Evolutionary conservation across 2,888 invertebrate genomes (phyloP).

Genomic region (Phengaris arion): DNA sequence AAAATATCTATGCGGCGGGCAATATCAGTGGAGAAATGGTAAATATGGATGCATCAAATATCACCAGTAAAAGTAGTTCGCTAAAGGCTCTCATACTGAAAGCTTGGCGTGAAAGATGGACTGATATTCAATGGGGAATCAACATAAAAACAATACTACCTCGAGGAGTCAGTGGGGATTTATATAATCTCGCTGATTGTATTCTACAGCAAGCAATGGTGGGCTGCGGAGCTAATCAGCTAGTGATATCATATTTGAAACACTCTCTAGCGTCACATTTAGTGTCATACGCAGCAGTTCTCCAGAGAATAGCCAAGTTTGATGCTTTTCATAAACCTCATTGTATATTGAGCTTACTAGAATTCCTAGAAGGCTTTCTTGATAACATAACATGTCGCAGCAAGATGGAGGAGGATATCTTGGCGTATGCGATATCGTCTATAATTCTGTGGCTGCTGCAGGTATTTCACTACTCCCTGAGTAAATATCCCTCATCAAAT

Average conservation of each 20-base stretch:
- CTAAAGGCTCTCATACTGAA: slow-evolving; percentile 88
- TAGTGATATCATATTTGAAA: slow-evolving; percentile 94
- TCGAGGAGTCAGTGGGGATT: slow-evolving; percentile 94
- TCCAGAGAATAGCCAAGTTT: slow-evolving; percentile 93
- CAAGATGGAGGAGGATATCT: slow-evolving; percentile 91
- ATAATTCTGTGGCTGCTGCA: slow-evolving; percentile 90
- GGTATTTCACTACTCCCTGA: slow-evolving; percentile 81
- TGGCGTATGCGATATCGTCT: slow-evolving; percentile 90
- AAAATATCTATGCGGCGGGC: not conserved
- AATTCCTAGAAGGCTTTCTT: slow-evolving; percentile 87
- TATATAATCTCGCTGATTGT: slow-evolving; percentile 95
- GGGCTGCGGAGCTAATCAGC: slow-evolving; percentile 94
- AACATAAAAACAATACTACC: slow-evolving; percentile 95
- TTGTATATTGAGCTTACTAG: slow-evolving; percentile 91
- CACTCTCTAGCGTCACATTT: slow-evolving; percentile 94
- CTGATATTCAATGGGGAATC: slow-evolving; percentile 97
- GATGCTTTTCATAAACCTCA: slow-evolving; percentile 92
- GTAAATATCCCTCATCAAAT: slow-evolving; percentile 69
- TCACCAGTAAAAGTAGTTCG: slow-evolving; percentile 90
- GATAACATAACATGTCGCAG: slow-evolving; percentile 84
- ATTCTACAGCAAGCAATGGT: slow-evolving; percentile 96
- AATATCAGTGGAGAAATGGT: slow-evolving; percentile 41
- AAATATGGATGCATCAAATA: slow-evolving; percentile 86
- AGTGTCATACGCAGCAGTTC: slow-evolving; percentile 93
- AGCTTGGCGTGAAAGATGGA: slow-evolving; percentile 98